phyloP scores from a whole-genome alignment of 2,888 invertebrate species.

The Clostera curtula region DNA sequence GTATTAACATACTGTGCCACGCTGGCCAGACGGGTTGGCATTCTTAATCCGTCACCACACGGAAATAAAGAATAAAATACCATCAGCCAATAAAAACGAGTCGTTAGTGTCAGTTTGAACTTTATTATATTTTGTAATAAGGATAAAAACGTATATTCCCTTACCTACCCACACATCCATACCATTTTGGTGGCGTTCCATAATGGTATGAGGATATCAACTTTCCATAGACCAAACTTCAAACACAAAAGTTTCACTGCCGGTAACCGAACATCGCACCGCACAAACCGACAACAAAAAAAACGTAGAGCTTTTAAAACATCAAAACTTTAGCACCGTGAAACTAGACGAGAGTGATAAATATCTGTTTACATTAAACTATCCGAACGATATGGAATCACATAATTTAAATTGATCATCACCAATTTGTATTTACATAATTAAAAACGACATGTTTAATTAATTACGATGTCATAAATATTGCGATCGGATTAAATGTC shows the following conservation, averaged over 20 bases:
- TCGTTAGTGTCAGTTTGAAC: too few relatives aligned
- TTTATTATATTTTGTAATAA: background rate
- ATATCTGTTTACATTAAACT: constrained; percentile 69
- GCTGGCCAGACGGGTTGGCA: too few relatives aligned
- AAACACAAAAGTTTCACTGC: constrained; percentile 39
- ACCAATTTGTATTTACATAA: constrained; percentile 69
- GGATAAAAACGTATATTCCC: constrained; percentile 48
- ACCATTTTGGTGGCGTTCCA: constrained; percentile 75
- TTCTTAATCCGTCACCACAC: too few relatives aligned
- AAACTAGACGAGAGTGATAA: constrained; percentile 60
- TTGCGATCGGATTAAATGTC: constrained; percentile 52
- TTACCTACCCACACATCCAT: constrained; percentile 77
- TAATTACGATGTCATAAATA: constrained; percentile 67
- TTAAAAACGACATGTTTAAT: constrained; percentile 67
- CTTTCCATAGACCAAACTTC: constrained; percentile 38
- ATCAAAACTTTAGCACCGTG: constrained; percentile 39
- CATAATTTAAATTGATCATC: constrained; percentile 67
- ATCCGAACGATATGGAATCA: constrained; percentile 57
- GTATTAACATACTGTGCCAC: too few relatives aligned
- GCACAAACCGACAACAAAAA: constrained; percentile 40
- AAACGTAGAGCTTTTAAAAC: constrained; percentile 34
- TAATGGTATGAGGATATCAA: constrained; percentile 60
- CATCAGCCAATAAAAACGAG: too few relatives aligned
- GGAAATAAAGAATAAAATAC: too few relatives aligned
- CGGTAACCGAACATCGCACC: constrained; percentile 34